A percentile compares a stretch with the other conserved stretches of the same genome.
phyloP scores from a whole-genome alignment of 1,140 invertebrate genomes.

The Apocrypta bakeri region DNA sequence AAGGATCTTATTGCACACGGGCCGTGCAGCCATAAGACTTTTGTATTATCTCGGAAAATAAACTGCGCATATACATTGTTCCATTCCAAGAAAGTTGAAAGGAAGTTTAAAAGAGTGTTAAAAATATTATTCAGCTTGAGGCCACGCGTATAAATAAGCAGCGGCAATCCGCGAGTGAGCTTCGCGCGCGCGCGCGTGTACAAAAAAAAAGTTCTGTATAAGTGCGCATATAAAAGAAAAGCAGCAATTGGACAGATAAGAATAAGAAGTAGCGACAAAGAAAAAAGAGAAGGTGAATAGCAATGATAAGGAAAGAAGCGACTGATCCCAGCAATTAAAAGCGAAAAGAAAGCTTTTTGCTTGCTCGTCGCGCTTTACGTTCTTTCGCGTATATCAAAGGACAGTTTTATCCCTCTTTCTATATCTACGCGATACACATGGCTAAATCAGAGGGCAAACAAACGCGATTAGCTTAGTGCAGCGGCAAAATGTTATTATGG shows the following conservation, averaged over 20 bases:
- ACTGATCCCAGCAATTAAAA: slow-evolving; percentile 42
- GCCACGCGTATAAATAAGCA: background rate
- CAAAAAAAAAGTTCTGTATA: too few species aligned
- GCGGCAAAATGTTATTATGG: slow-evolving; percentile 1
- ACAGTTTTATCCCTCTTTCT: slow-evolving; percentile 21
- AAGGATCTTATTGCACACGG: background rate
- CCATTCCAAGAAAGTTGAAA: background rate
- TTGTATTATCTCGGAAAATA: background rate
- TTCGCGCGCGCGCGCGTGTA: too few species aligned
- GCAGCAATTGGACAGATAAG: background rate
- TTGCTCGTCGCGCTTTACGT: slow-evolving; percentile 58
- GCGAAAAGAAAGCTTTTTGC: slow-evolving; percentile 52
- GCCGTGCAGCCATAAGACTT: background rate
- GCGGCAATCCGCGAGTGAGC: too few species aligned
- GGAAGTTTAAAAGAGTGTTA: background rate
- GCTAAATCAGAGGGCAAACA: slow-evolving; percentile 22
- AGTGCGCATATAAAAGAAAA: background rate
- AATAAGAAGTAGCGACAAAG: background rate
- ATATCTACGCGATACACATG: background rate
- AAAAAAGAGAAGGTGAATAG: too few species aligned
- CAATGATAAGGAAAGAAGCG: slow-evolving; percentile 12
- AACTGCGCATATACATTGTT: background rate
- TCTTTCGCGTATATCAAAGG: slow-evolving; percentile 42
- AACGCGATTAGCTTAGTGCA: background rate
- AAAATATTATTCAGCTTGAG: background rate